phyloP scores from a whole-genome alignment of 2,797 vertebrate species.

The Anolis apletophallus region DNA sequence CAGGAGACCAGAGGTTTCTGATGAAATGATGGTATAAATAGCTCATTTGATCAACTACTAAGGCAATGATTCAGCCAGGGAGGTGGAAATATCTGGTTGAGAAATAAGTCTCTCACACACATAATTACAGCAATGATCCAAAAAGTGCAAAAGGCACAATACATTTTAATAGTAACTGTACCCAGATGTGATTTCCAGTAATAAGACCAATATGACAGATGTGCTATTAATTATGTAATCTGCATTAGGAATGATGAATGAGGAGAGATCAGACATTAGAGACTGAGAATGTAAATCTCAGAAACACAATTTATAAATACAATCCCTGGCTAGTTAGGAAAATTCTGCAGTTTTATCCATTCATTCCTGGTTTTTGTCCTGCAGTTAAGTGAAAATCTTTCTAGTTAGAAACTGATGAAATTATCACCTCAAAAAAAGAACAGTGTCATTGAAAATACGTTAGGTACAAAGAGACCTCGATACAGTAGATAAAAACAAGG shows the following conservation, averaged over 20 bases:
- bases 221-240: neutral
- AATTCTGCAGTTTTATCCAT: slow-evolving; percentile 19
- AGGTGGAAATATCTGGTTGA: slow-evolving; percentile 19
- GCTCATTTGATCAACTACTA: neutral
- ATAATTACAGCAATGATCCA: slow-evolving; percentile 23
- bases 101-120: neutral
- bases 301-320: slow-evolving; percentile 27
- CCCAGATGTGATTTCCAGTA: neutral
- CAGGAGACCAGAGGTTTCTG: neutral
- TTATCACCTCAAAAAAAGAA: slow-evolving; percentile 20
- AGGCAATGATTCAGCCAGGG: neutral
- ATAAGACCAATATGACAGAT: slow-evolving; percentile 31
- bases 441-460: slow-evolving; percentile 22
- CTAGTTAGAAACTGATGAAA: neutral
- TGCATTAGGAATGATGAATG: slow-evolving; percentile 35
- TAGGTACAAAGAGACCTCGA: slow-evolving; percentile 6
- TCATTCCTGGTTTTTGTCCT: slow-evolving; percentile 24
- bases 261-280: neutral
- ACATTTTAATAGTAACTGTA: slow-evolving; percentile 20
- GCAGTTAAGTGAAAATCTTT: slow-evolving; percentile 10
- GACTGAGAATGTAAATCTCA: slow-evolving; percentile 30
- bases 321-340: neutral
- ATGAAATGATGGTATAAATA: slow-evolving; percentile 9
- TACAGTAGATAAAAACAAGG: neutral
- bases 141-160: slow-evolving; percentile 27